Evolutionary conservation across 2,888 invertebrate species (phyloP).

Genomic region (Pseudococcus jackbeardsleyi): DNA sequence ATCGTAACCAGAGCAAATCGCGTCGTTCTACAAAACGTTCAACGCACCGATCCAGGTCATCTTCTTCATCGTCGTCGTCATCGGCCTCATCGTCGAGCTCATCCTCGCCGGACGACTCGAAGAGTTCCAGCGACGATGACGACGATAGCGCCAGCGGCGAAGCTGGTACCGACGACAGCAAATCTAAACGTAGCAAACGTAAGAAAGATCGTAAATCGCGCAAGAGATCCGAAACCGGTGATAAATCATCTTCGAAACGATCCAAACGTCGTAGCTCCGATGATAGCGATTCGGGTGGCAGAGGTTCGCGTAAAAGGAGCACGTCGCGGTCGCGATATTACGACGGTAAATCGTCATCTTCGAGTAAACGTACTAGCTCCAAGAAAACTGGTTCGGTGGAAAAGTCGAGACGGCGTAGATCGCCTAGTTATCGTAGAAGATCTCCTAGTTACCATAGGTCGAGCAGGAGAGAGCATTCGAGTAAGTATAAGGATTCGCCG

Average conservation of each 20-base stretch:
- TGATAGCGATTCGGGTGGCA: not conserved
- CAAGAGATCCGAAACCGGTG: not conserved
- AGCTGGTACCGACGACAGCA: constrained; percentile 1
- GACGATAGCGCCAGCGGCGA: not conserved
- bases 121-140: not conserved
- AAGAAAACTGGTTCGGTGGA: constrained; percentile 15
- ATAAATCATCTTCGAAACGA: not conserved
- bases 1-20: not conserved
- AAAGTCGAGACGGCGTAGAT: not conserved
- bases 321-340: constrained; percentile 46
- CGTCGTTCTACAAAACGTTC: not conserved
- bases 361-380: not conserved
- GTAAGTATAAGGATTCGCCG: constrained; percentile 59
- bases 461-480: not conserved
- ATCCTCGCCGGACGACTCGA: constrained; percentile 12
- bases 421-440: constrained; percentile 51
- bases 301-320: not conserved
- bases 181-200: constrained; percentile 12
- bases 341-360: not conserved
- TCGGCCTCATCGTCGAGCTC: constrained; percentile 46
- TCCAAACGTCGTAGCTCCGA: constrained; percentile 9
- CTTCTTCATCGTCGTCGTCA: constrained; percentile 53
- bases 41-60: constrained; percentile 34
- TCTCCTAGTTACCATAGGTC: constrained; percentile 56
- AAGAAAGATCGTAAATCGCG: constrained; percentile 17